These are phyloP conservation scores for Glossophaga mutica DNA, from an alignment of 2,797 vertebrate species.

Conservation along the genomic window DNA sequence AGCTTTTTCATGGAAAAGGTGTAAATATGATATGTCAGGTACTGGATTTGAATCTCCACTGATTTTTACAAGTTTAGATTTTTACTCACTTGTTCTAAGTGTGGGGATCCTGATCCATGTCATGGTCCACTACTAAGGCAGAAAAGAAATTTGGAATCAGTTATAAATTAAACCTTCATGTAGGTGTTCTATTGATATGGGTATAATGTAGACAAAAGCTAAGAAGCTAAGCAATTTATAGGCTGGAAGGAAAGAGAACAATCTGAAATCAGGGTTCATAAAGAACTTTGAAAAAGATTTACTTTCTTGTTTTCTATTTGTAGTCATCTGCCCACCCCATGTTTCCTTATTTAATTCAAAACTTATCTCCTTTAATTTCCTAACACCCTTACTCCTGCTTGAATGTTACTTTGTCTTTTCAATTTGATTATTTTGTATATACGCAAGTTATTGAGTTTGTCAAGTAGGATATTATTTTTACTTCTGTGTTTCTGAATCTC, in stretches of 20 bases:
- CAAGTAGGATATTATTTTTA: background rate
- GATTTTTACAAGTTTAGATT: background rate
- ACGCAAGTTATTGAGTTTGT: background rate
- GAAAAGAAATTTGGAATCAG: background rate
- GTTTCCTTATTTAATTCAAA: background rate
- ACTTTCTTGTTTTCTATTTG: background rate
- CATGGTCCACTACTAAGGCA: background rate
- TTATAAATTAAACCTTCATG: background rate
- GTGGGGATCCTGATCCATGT: background rate
- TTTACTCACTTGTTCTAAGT: background rate
- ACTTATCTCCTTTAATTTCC: background rate
- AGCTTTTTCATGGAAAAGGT: background rate
- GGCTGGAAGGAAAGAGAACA: background rate
- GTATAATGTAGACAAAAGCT: background rate
- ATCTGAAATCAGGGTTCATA: background rate
- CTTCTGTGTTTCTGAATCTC: background rate
- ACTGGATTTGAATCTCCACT: background rate
- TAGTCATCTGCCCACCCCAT: background rate
- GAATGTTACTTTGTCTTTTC: background rate
- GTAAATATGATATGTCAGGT: background rate
- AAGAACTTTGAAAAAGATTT: background rate
- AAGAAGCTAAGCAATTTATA: background rate
- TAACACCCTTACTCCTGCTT: background rate
- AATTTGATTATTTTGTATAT: constrained; percentile 2
- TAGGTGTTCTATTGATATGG: background rate